Conservation (phyloP, 64 coral and sea anemone species). For the Actinia tenebrosa region DNA sequence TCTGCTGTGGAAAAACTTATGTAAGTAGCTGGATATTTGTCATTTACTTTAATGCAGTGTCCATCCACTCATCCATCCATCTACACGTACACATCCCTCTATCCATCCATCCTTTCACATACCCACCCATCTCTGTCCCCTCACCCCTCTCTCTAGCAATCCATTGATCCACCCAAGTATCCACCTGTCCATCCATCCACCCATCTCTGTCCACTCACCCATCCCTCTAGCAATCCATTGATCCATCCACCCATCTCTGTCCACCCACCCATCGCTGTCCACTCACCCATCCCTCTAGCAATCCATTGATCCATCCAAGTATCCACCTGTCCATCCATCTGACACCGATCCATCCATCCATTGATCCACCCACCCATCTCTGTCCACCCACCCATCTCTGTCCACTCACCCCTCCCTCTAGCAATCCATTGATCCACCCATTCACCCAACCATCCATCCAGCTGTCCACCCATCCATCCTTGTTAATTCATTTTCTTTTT, state of each 20-base stretch:
- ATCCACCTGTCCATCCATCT: too few species aligned
- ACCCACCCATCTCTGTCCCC: too few species aligned
- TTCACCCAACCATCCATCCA: background rate
- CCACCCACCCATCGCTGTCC: too few species aligned
- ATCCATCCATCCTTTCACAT: too few species aligned
- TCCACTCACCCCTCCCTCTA: background rate
- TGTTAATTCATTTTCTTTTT: background rate
- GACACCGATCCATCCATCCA: background rate
- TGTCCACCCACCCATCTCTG: background rate
- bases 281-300: too few species aligned
- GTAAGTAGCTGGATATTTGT: background rate
- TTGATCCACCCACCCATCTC: background rate
- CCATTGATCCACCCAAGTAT: too few species aligned
- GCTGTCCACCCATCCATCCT: background rate
- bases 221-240: too few species aligned
- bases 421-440: background rate
- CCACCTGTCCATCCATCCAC: too few species aligned
- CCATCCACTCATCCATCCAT: background rate
- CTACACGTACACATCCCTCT: background rate
- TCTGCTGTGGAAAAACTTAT: slow-evolving; percentile 41
- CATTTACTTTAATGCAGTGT: background rate
- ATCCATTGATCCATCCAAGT: background rate
- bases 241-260: too few species aligned
- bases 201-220: too few species aligned
- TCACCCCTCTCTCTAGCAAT: too few species aligned